A percentile compares a stretch with the other conserved stretches of the same genome.
Evolutionary conservation across 2,797 vertebrate species (phyloP).

Genomic region (Chelidonichthys spinosus): DNA sequence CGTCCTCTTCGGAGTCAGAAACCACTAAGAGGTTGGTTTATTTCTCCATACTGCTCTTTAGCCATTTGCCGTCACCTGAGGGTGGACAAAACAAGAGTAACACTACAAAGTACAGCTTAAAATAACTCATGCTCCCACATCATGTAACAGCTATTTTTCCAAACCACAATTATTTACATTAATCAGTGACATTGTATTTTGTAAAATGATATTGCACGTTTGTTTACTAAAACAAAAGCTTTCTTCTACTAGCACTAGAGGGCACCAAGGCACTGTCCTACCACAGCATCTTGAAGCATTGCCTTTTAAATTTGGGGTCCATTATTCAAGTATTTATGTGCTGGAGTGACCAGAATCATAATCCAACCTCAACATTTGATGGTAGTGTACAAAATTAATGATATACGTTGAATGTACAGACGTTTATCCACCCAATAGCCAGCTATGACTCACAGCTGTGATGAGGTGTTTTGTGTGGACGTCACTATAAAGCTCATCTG

Average conservation of each 20-base stretch:
- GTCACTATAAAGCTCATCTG: conserved; percentile 20
- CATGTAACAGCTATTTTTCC: not conserved
- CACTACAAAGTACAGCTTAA: not conserved
- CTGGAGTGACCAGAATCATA: not conserved
- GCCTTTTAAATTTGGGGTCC: not conserved
- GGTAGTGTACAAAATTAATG: not conserved
- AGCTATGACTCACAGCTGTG: not conserved
- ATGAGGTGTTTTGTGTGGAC: conserved; percentile 13
- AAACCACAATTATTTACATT: not conserved
- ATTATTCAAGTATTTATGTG: not conserved
- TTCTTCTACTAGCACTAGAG: conserved; percentile 71
- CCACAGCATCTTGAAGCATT: not conserved
- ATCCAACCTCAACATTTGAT: not conserved
- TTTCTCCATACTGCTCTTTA: not conserved
- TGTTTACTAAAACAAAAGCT: not conserved
- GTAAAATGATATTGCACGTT: not conserved
- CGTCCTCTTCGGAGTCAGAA: conserved; percentile 70
- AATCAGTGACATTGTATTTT: not conserved
- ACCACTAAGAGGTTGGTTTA: conserved; percentile 76
- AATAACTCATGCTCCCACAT: not conserved
- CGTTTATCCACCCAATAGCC: not conserved
- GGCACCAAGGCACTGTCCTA: conserved; percentile 61
- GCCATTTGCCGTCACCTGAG: not conserved
- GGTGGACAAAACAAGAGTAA: not conserved
- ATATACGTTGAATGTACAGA: not conserved